These are phyloP conservation scores for Nebria ingens DNA, from an alignment of 1,140 invertebrate species.

Conservation along the genomic window DNA sequence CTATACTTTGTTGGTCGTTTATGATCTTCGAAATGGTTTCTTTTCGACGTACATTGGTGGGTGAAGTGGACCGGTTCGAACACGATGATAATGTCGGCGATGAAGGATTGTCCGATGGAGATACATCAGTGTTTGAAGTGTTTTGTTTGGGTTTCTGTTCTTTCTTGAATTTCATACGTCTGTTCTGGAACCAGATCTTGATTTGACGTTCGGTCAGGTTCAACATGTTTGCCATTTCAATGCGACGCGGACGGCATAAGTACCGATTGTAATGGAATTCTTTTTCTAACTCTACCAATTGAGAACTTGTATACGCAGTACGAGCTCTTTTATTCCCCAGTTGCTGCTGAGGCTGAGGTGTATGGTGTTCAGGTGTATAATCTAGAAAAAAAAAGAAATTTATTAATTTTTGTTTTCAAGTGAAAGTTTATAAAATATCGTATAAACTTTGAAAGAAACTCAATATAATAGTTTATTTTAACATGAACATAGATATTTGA, in stretches of 20 bases:
- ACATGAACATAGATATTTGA: background rate
- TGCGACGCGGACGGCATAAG: conserved; percentile 64
- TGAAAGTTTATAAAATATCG: too few species aligned
- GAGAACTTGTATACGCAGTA: conserved; percentile 72
- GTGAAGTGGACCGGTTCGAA: background rate
- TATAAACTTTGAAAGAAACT: too few species aligned
- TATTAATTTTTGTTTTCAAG: background rate
- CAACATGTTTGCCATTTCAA: conserved; percentile 64
- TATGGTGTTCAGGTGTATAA: background rate
- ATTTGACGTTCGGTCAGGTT: conserved; percentile 74
- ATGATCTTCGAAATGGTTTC: background rate
- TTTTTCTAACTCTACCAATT: conserved; percentile 71
- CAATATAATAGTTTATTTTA: background rate
- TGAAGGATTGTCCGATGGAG: background rate
- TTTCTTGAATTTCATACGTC: conserved; percentile 56
- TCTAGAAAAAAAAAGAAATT: background rate
- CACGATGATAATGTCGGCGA: conserved; percentile 8
- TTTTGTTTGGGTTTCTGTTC: conserved; percentile 23
- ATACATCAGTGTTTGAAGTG: background rate
- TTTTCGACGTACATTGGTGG: background rate
- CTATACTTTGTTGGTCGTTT: conserved; percentile 11
- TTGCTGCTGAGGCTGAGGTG: background rate
- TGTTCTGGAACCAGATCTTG: conserved; percentile 79
- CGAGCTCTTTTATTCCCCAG: conserved; percentile 33
- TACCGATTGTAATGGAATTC: conserved; percentile 71